These are phyloP conservation scores for Patella ulyssiponensis DNA, from an alignment of 2,888 invertebrate species.

Conservation along the genomic window DNA sequence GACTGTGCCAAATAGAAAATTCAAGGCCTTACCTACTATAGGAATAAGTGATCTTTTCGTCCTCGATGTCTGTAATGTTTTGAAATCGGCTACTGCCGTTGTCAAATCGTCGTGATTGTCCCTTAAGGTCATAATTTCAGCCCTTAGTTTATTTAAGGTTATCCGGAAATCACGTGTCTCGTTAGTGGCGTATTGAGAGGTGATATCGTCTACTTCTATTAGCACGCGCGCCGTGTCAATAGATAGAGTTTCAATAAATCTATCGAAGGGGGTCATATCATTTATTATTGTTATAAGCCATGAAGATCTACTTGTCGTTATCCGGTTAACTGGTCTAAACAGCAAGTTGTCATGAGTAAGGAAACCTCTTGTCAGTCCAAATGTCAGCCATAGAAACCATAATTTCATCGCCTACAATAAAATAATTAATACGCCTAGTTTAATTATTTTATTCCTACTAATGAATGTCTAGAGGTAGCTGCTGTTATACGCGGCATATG, in stretches of 20 bases:
- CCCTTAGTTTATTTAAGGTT: constrained; percentile 9
- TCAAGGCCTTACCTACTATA: constrained; percentile 20
- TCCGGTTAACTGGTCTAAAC: not conserved
- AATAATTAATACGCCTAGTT: no score
- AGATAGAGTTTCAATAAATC: not conserved
- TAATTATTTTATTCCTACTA: no score
- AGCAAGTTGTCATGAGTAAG: no score
- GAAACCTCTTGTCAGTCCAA: no score
- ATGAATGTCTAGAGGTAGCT: no score
- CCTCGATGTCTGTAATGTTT: not conserved
- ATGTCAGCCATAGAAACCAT: no score
- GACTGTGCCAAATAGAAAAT: no score
- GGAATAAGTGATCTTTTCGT: constrained; percentile 12
- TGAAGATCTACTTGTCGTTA: not conserved
- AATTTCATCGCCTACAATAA: no score
- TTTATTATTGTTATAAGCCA: not conserved
- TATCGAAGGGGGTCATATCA: not conserved
- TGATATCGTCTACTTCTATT: not conserved
- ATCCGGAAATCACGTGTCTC: not conserved
- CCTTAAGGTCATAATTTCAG: constrained; percentile 13
- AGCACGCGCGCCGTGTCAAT: not conserved
- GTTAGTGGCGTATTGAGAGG: not conserved
- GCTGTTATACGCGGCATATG: no score
- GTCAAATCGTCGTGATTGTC: not conserved
- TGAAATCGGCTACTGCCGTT: not conserved